A percentile compares a stretch with the other conserved stretches of the same genome.
Conservation (phyloP, 2,888 invertebrate species). For the Nemoura dubitans region DNA sequence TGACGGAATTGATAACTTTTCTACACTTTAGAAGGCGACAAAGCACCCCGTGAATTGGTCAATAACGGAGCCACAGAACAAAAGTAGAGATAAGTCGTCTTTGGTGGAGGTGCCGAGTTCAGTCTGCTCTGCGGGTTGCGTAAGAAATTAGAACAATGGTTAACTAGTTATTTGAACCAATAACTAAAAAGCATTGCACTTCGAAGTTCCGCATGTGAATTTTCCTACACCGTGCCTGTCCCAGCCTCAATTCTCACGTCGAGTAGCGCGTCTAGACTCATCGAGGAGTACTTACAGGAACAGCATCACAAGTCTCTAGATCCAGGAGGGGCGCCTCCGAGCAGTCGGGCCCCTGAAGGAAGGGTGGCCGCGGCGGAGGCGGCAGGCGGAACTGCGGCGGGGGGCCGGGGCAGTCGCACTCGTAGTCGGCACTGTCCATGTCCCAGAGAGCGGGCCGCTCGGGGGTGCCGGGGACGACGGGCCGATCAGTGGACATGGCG, state of each 20-base stretch:
- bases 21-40: too few relatives aligned
- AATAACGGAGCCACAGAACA: too few relatives aligned
- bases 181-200: too few relatives aligned
- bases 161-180: not conserved
- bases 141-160: not conserved
- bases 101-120: not conserved
- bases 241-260: too few relatives aligned
- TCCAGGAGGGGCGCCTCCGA: conserved; percentile 76
- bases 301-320: conserved; percentile 78
- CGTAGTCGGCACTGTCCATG: conserved; percentile 74
- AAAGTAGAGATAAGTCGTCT: too few relatives aligned
- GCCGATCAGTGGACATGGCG: conserved; percentile 29
- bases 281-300: conserved; percentile 80
- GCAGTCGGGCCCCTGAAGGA: conserved; percentile 73
- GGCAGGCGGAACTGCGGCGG: conserved; percentile 76
- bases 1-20: not conserved
- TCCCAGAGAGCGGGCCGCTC: conserved; percentile 66
- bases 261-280: too few relatives aligned
- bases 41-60: too few relatives aligned
- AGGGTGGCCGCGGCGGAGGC: conserved; percentile 78
- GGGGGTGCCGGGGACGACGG: conserved; percentile 44
- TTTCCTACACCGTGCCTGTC: too few relatives aligned
- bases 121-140: not conserved
- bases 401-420: conserved; percentile 80
- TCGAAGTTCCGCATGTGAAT: too few relatives aligned